These are phyloP conservation scores for Callimorpha dominula DNA, from an alignment of 2,888 invertebrate genomes.

Conservation along the genomic window DNA sequence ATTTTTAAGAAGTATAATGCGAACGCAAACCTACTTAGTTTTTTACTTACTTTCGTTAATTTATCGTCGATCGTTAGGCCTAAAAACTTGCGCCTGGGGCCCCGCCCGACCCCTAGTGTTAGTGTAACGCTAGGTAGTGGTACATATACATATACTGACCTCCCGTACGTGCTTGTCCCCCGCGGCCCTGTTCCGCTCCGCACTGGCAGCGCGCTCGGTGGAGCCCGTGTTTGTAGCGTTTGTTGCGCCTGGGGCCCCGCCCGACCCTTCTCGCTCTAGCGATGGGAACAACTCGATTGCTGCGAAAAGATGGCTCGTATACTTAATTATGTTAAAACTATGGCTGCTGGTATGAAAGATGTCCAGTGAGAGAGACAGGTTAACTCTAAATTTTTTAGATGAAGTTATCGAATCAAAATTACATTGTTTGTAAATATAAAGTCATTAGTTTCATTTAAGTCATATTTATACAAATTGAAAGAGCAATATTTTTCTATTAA, in stretches of 20 bases:
- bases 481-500: too few relatives aligned
- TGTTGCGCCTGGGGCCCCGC: constrained; percentile 85
- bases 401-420: too few relatives aligned
- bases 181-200: constrained; percentile 84
- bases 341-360: background rate
- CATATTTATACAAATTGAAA: too few relatives aligned
- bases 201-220: constrained; percentile 80
- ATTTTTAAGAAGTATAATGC: too few relatives aligned
- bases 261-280: constrained; percentile 91
- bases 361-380: too few relatives aligned
- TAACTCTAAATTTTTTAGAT: too few relatives aligned
- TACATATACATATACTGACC: constrained; percentile 35
- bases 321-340: background rate
- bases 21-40: too few relatives aligned
- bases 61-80: too few relatives aligned
- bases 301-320: background rate
- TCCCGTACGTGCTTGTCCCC: constrained; percentile 91
- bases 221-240: constrained; percentile 79
- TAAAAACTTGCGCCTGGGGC: background rate
- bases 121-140: too few relatives aligned
- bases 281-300: constrained; percentile 94
- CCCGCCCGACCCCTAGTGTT: background rate
- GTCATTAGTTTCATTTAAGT: too few relatives aligned
- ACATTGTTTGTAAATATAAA: too few relatives aligned
- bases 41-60: too few relatives aligned